Conservation (phyloP, 1,140 invertebrate species). For the Pomacea maculata region DNA sequence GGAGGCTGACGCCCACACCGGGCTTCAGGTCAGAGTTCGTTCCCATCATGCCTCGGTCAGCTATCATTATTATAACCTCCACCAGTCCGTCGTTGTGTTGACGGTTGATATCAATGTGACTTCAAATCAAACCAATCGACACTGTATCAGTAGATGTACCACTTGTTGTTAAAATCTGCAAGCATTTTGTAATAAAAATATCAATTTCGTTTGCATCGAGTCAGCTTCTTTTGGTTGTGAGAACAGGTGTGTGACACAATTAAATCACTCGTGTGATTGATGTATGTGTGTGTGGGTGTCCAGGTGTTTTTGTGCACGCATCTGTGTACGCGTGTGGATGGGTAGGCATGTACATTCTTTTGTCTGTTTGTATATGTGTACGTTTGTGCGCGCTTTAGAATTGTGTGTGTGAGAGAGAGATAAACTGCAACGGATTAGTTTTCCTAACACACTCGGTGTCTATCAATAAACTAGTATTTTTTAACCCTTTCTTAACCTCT, state of each 20-base stretch:
- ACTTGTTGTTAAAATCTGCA: not conserved
- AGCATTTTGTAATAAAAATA: not conserved
- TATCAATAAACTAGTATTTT: not conserved
- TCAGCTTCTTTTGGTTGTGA: not conserved
- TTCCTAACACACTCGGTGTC: not conserved
- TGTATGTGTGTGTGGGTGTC: too few species aligned
- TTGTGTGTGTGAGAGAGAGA: not conserved
- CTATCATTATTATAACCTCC: not conserved
- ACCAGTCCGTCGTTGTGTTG: not conserved
- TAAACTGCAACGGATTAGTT: too few species aligned
- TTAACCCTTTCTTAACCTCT: not conserved
- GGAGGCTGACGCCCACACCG: not conserved
- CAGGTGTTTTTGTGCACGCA: not conserved
- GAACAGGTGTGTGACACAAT: not conserved
- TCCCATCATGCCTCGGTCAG: too few species aligned
- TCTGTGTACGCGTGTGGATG: too few species aligned
- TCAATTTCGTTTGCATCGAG: not conserved
- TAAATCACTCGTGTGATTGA: not conserved
- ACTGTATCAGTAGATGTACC: not conserved
- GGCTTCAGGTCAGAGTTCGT: too few species aligned
- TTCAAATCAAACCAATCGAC: not conserved
- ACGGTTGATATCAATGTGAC: slow-evolving; percentile 7
- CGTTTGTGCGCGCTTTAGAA: too few species aligned
- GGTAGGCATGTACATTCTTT: not conserved
- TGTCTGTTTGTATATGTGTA: not conserved